Evolutionary conservation across 2,888 invertebrate genomes (phyloP).

Genomic region (Rhagium mordax): DNA sequence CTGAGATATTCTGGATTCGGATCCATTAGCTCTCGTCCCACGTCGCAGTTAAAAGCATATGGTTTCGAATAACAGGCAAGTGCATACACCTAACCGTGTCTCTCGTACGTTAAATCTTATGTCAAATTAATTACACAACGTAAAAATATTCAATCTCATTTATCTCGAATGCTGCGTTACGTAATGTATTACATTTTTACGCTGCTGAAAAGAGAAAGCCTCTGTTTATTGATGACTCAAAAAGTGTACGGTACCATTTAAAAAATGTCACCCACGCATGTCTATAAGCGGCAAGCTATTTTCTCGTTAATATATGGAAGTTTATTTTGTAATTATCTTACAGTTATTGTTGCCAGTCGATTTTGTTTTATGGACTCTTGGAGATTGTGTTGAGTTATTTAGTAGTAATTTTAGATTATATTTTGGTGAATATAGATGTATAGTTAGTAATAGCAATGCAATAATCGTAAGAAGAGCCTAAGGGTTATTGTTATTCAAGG

Average conservation of each 20-base stretch:
- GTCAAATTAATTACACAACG: neutral
- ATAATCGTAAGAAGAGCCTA: no score
- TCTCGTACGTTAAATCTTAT: neutral
- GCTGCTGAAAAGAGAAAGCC: neutral
- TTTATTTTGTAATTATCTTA: constrained; percentile 6
- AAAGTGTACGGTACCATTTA: constrained; percentile 14
- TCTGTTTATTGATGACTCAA: constrained; percentile 1
- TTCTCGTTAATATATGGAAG: constrained; percentile 2
- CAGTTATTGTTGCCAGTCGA: neutral
- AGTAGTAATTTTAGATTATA: no score
- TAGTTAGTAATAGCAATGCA: no score
- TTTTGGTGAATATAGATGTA: no score
- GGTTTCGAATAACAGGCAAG: neutral
- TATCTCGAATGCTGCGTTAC: neutral
- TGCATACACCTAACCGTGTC: neutral
- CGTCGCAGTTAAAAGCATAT: no score
- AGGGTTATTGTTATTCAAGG: no score
- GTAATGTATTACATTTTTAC: neutral
- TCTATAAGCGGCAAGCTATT: constrained; percentile 9
- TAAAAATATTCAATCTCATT: neutral
- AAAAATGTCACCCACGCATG: constrained; percentile 11
- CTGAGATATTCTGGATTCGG: no score
- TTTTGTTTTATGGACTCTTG: neutral
- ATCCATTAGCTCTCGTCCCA: no score
- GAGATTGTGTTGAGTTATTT: no score